Conservation (phyloP, 2,888 invertebrate species). For the Yponomeuta cagnagella region DNA sequence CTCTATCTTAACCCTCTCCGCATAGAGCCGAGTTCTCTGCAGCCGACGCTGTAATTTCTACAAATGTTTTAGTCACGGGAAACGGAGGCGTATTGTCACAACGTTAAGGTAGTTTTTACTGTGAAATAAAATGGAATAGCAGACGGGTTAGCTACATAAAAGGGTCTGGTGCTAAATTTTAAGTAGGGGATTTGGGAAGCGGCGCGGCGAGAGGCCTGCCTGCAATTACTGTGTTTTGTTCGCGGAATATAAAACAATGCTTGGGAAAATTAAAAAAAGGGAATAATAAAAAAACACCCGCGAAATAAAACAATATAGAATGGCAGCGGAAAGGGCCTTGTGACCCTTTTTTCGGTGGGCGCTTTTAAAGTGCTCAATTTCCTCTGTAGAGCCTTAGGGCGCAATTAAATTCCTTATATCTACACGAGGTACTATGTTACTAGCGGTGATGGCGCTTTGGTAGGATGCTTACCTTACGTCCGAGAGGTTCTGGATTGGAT, state of each 20-base stretch:
- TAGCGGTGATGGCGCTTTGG: too few species aligned
- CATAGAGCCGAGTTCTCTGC: constrained; percentile 37
- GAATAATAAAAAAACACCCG: neutral
- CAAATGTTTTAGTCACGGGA: constrained; percentile 17
- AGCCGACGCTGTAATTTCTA: constrained; percentile 12
- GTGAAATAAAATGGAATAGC: constrained; percentile 28
- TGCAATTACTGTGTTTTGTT: constrained; percentile 15
- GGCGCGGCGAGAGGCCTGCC: constrained; percentile 40
- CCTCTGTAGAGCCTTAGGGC: neutral
- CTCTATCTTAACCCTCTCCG: constrained; percentile 25
- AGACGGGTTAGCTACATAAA: constrained; percentile 54
- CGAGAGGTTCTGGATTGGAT: too few species aligned
- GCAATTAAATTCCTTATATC: neutral
- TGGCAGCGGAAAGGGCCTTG: neutral
- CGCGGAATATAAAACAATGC: constrained; percentile 15
- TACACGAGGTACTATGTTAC: neutral
- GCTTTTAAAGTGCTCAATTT: neutral
- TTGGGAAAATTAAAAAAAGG: constrained; percentile 8
- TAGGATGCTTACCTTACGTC: too few species aligned
- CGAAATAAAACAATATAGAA: constrained; percentile 2
- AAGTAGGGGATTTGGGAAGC: constrained; percentile 68
- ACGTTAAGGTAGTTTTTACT: constrained; percentile 33
- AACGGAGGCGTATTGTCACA: constrained; percentile 28
- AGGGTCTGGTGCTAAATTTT: constrained; percentile 69
- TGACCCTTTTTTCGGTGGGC: neutral